Base-by-base conservation (phyloP, 2,797 vertebrate species). In the Moxostoma hubbsi region DNA sequence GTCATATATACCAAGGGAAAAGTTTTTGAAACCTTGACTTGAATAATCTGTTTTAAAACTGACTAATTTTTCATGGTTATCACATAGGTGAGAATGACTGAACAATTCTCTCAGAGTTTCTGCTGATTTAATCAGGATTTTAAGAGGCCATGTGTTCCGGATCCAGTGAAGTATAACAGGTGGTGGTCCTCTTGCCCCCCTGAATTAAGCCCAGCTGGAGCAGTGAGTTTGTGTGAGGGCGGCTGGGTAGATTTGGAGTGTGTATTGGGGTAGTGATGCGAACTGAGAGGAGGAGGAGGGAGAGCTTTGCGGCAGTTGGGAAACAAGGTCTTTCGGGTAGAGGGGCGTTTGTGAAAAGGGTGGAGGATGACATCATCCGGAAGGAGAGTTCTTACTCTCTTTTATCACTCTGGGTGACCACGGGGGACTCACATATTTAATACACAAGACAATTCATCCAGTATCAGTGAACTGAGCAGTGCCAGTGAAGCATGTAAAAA, bases 291-390 rank as follows among this genome's bases (percentile, higher is more conserved):
- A 50, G 53, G 24, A 46, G 75, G 70, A 49, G 76, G 59, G 57
- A 51, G 66, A 67, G 68, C 68, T 64, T 54, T 55, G 75, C n/a
- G 12, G 53, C 79, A 36, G 70, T 51, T 73, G 68, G 63, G 66
- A 70, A 69, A 67, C 61, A 66, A 75, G 71, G 75, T 53, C 61
- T 54, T 55, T 64, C 46, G 53, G 69, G 65, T 74, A 50, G 50
- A 80, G 49, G 63, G 78, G 78, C 75, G 55, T 9, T 64, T 73
- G 69, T 68, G 79, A 75, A 73, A 84, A 77, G 65, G 80, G 57
- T 50, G 73, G 75, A 74, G 77, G 54, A 82, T 87, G 84, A 85
- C 84, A 86, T 87, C 83, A 83, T 83, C 81, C 64, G 75, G 72
- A 81, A 75, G 82, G 65, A 45, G 51, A 75, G 62, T 75, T 67